Conservation (phyloP, 2,888 invertebrate species). For the Pomacea canaliculata region DNA sequence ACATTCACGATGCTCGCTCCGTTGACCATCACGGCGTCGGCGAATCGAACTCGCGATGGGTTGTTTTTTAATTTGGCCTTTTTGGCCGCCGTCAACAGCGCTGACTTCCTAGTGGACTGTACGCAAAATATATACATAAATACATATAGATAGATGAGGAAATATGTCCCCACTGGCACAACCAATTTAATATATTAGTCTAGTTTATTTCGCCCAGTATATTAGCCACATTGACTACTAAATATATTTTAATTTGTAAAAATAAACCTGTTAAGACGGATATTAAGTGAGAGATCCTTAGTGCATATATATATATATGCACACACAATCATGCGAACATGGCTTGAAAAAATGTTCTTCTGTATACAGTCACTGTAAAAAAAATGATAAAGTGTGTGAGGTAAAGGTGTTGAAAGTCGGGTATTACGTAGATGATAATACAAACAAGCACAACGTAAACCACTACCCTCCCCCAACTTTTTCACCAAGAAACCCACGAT, state of each 20-base stretch:
- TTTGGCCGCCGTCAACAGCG: slow-evolving; percentile 88
- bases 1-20: slow-evolving; percentile 59
- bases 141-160: not conserved
- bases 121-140: slow-evolving; percentile 24
- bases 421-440: too few relatives aligned
- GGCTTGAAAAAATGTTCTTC: too few relatives aligned
- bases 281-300: not conserved
- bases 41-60: slow-evolving; percentile 88
- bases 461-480: too few relatives aligned
- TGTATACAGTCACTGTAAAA: too few relatives aligned
- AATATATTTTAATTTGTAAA: not conserved
- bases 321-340: too few relatives aligned
- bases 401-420: too few relatives aligned
- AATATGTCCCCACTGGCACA: too few relatives aligned
- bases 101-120: slow-evolving; percentile 76
- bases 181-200: not conserved
- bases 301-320: too few relatives aligned
- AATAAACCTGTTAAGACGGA: too few relatives aligned
- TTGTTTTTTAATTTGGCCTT: slow-evolving; percentile 84
- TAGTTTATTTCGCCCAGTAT: not conserved
- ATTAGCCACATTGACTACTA: not conserved
- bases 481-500: too few relatives aligned
- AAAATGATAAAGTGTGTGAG: too few relatives aligned
- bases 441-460: too few relatives aligned
- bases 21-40: slow-evolving; percentile 74